A percentile compares a stretch with the other conserved stretches of the same genome.
These are phyloP conservation scores for Heliothis virescens DNA, from an alignment of 1,140 invertebrate species.

Conservation along the genomic window DNA sequence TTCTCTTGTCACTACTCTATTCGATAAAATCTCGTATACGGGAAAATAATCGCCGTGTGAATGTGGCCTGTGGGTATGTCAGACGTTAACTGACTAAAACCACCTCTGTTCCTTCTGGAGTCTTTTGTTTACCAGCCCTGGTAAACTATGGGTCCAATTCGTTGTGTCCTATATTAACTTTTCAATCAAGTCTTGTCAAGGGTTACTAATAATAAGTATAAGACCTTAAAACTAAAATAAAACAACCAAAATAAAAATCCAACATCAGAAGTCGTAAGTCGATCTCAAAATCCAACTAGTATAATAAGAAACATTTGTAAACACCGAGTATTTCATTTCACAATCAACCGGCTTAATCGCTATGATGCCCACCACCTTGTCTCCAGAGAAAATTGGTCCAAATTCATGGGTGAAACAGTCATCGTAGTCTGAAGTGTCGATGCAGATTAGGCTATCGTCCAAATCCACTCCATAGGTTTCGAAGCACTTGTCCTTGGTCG, in stretches of 20 bases:
- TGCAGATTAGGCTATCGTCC: conserved; percentile 69
- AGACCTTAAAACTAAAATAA: not conserved
- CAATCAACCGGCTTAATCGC: conserved; percentile 71
- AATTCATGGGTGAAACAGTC: conserved; percentile 79
- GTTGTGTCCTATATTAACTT: too few species aligned
- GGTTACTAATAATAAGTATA: too few species aligned
- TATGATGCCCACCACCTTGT: conserved; percentile 73
- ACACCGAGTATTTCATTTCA: conserved; percentile 72
- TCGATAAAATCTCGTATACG: too few species aligned
- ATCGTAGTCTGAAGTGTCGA: conserved; percentile 67
- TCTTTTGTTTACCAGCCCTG: too few species aligned
- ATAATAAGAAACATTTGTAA: conserved; percentile 78
- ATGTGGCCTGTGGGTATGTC: too few species aligned
- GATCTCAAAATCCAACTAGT: conserved; percentile 74
- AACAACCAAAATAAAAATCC: not conserved
- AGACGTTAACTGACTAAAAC: too few species aligned
- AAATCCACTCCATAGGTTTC: conserved; percentile 65
- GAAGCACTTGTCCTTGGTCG: conserved; percentile 55
- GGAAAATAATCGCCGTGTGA: too few species aligned
- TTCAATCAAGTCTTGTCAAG: too few species aligned
- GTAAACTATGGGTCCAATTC: too few species aligned
- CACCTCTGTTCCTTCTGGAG: too few species aligned
- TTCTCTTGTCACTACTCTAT: too few species aligned
- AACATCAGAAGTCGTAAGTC: conserved; percentile 61
- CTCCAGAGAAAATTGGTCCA: conserved; percentile 68